A percentile compares a stretch with the other conserved stretches of the same genome.
Conservation (phyloP, 2,113 vertebrate species). For the Xiphorhynchus elegans region DNA sequence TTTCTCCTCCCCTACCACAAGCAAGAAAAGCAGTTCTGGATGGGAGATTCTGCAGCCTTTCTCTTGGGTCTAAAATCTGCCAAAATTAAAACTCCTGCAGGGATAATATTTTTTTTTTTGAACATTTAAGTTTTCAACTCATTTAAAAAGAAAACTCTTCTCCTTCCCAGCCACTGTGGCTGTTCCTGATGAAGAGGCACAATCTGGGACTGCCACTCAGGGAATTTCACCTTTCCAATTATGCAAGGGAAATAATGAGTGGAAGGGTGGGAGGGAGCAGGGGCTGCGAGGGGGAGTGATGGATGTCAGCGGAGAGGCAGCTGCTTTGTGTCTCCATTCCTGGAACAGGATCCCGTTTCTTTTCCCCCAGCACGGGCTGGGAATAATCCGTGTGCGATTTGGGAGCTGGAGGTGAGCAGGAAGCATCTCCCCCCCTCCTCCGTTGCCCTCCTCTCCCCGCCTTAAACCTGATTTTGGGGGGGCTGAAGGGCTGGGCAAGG, state of each 20-base stretch:
- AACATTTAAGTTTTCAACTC: not conserved
- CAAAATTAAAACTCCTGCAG: not conserved
- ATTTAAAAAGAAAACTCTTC: not conserved
- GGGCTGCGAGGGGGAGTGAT: not conserved
- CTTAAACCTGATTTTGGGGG: not conserved
- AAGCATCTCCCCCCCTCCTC: not conserved
- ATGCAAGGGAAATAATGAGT: not conserved
- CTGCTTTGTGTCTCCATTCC: not conserved
- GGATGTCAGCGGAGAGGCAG: not conserved
- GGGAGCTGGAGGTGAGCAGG: not conserved
- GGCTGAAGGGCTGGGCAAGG: not conserved
- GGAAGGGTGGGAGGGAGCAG: conserved; percentile 7
- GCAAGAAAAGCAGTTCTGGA: not conserved
- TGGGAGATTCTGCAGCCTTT: not conserved
- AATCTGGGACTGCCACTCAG: not conserved
- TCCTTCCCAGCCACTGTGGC: not conserved
- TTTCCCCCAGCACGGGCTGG: not conserved
- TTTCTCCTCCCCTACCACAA: not conserved
- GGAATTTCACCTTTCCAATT: not conserved
- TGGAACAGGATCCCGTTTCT: not conserved
- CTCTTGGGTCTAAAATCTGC: not conserved
- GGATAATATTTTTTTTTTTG: not conserved
- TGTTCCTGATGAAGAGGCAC: not conserved
- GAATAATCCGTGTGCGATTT: not conserved
- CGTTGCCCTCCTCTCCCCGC: too few species aligned